Percentiles rank a stretch among this genome's conserved stretches.
phyloP scores from a whole-genome alignment of 2,888 invertebrate genomes.

The Erpobdella octoculata region DNA sequence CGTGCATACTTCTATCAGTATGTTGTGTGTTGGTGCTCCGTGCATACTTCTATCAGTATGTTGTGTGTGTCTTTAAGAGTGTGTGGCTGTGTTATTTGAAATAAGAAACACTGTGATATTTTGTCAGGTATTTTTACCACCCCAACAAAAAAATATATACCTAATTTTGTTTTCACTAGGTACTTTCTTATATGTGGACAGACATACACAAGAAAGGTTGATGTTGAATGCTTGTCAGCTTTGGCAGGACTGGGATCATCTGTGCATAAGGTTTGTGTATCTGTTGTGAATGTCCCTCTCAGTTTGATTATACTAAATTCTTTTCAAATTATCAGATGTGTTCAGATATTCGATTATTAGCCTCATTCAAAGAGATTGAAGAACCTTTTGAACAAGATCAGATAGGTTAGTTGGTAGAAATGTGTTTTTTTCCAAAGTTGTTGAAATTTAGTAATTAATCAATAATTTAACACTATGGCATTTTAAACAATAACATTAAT shows the following conservation, averaged over 20 bases:
- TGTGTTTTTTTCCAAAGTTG: not conserved
- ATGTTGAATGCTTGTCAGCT: conserved; percentile 69
- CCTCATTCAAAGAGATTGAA: conserved; percentile 87
- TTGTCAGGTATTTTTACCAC: too few relatives aligned
- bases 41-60: too few relatives aligned
- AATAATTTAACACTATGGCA: not conserved
- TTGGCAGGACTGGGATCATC: conserved; percentile 77
- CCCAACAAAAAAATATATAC: too few relatives aligned
- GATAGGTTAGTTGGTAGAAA: conserved; percentile 59
- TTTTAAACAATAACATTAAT: not conserved
- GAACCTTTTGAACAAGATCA: conserved; percentile 94
- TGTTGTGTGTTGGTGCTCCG: too few relatives aligned
- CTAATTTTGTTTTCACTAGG: conserved; percentile 39
- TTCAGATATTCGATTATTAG: conserved; percentile 81
- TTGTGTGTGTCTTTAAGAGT: too few relatives aligned
- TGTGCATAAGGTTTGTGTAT: conserved; percentile 70
- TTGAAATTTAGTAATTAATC: not conserved
- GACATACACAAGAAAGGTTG: conserved; percentile 88
- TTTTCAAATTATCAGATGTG: too few relatives aligned
- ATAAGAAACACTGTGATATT: too few relatives aligned
- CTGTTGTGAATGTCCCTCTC: not conserved
- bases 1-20: too few relatives aligned
- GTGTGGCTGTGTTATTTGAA: too few relatives aligned
- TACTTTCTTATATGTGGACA: conserved; percentile 84
- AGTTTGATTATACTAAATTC: too few relatives aligned